Base-by-base conservation (phyloP, 30 jellyfish, hydroid and myxozoan genomes). In the Haliclystus octoradiatus region DNA sequence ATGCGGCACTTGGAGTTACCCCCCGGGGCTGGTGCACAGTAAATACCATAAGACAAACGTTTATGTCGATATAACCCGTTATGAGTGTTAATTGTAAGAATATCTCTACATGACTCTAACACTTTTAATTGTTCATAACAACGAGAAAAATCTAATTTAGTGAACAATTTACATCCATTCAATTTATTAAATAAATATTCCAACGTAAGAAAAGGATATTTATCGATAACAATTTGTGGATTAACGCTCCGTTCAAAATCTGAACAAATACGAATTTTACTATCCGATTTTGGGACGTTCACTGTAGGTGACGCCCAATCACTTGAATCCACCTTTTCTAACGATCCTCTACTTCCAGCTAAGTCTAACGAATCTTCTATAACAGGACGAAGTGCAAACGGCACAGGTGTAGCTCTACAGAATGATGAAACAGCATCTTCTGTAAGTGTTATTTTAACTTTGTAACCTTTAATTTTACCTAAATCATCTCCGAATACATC, bases 161-260 rank as follows among this genome's bases (percentile, higher is more conserved):
- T 74, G 73, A 63, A 74, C 80, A 30, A 46, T 28, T 63, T 49
- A n/a, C 72, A 79, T 33, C 79, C 85, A n/a, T 33, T 22, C 24
- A 74, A 19, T 19, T 40, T 40, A 40, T 19, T 9, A 5, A 40
- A 9, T 40, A 40, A 40, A 40, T 40, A 40, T 40, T 40, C 57
- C 9, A 40, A 19, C 57, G 19, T 40, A 5, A 19, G 57, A 40
- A 40, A 40, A 40, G 83, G 83, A 28, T 61, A 72, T 65, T 61
- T 64, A 24, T 72, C 77, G 19, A 40, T 19, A 5, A 5, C 57
- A 40, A 40, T 40, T 19, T 40, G 57, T 19, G 57, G 57, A 40
- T 40, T 40, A 19, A 40, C 57, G 19, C 57, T 40, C 19, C 19
- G 19, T 40, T 40, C 19, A 19, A 40, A 40, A 19, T 19, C 57